Evolutionary conservation across 2,797 vertebrate genomes (phyloP), one percentile per base, ranked within the genome.

Genomic region (Halcyon chelicuti): DNA sequence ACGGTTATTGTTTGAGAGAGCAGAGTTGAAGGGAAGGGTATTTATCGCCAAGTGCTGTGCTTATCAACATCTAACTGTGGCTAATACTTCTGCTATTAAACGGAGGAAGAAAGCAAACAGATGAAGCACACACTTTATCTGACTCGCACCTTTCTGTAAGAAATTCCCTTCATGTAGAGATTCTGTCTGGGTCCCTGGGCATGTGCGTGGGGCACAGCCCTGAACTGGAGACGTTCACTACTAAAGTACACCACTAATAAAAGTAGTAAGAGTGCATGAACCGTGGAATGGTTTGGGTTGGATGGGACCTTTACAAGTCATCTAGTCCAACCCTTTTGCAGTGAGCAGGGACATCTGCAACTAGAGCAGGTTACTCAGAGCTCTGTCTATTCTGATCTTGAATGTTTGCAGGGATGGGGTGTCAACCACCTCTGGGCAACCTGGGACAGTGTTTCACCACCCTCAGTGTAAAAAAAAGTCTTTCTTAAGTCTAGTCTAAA

Each of bases 21-120:
- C 19, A 7, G 40, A 52, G 28, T 46, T n/a, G 70, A 88, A 73
- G 76, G 86, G 52, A 57, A 84, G 49, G n/a, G 61, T 49, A 29
- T 88, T 92, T 88, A 57, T 88, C 1, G 0, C 74, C 77, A 67
- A 58, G 76, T n/a, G 60, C 47, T 84, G 1, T 9, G 60, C 77
- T 88, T 94, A 88, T 88, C 76, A 52, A 0, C 39, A 47, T 49
- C 55, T 31, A 46, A 35, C 75, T 2, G 4, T 90, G 93, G 79
- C 86, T 88, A 92, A 83, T 92, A n/a, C 81, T 90, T 73, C 2
- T 49, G 31, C 57, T 63, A 12, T 81, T 93, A 84, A 78, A 61
- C 9, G 28, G 54, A 35, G 60, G 55, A n/a, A 71, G 74, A 93
- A 88, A 67, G 91, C 86, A 85, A 94, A 86, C 17, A 63, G 68